A percentile compares a stretch with the other conserved stretches of the same genome.
phyloP scores from a whole-genome alignment of 2,797 vertebrate species.

The Pachyuromys duprasi region DNA sequence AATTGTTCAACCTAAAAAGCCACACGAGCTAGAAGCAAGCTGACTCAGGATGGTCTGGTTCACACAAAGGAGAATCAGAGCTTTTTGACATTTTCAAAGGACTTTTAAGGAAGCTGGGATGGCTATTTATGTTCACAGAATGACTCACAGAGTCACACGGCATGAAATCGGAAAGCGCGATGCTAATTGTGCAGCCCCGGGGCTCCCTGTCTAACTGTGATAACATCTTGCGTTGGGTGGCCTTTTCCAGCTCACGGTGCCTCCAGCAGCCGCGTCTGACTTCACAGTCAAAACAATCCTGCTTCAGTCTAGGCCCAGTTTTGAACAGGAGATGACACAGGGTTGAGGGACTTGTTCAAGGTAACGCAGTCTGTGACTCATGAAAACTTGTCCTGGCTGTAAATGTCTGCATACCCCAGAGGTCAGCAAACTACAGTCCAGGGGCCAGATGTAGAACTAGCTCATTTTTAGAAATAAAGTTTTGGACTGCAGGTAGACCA shows the following conservation, averaged over 20 bases:
- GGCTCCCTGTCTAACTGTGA: conserved; percentile 9
- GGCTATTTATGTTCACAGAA: conserved; percentile 66
- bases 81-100: conserved; percentile 63
- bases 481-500: too few species aligned
- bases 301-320: background rate
- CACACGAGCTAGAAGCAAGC: background rate
- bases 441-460: background rate
- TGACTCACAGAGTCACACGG: conserved; percentile 73
- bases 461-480: background rate
- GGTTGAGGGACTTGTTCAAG: background rate
- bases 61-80: conserved; percentile 36
- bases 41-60: conserved; percentile 45
- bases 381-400: background rate
- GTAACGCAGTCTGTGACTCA: background rate
- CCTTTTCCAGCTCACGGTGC: background rate
- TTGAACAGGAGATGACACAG: background rate
- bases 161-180: conserved; percentile 66
- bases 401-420: background rate
- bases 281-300: background rate
- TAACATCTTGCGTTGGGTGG: background rate
- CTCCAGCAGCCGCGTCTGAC: background rate
- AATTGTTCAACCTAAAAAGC: background rate
- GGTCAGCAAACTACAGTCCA: background rate
- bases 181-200: conserved; percentile 44
- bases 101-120: conserved; percentile 61